Evolutionary conservation across 2,888 invertebrate species (phyloP), one percentile per base, ranked within the genome.

Genomic region (Limnephilus marmoratus): DNA sequence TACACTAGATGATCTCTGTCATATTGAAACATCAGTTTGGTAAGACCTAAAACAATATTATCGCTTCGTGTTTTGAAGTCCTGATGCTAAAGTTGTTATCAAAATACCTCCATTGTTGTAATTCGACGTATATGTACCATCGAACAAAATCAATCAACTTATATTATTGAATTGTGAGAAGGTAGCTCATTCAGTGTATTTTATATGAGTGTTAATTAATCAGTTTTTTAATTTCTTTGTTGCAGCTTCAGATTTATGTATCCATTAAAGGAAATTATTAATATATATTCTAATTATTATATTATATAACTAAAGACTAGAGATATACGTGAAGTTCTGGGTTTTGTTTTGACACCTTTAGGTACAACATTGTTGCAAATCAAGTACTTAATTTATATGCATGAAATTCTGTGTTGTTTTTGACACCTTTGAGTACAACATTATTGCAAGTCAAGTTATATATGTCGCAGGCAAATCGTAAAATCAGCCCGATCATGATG

Each of bases 341-440:
- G 24, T 83, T 83, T 83, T 37, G 37, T 37, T 83, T 83, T 12
- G 83, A 37, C 83, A 83, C 83, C 83, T 83, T 83, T 83, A 4
- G 37, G 83, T 83, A 83, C 83, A 37, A 83, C 37, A 37, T 37
- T 83, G 34, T 83, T 34, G 83, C 83, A 83, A 83, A 24, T 68
- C 68, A 68, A 68, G 68, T 68, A 68, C 49, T 49, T 49, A 49
- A 49, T 49, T 49, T 7, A 68, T 68, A 68, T 68, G 53, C 24
- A 7, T 18, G 18, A 68, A 68, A 24, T 68, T 18, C 53, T n/a
- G 68, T n/a, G 68, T 68, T 68, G 68, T 68, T 68, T 68, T 68
- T 68, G n/a, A 68, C 68, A 68, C 68, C 24, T 68, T 68, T 68
- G 9, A 68, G 68, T 68, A 68, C 24, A 68, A 68, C 68, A 9